These are phyloP conservation scores for Cyprinella venusta DNA, from an alignment of 2,797 vertebrate genomes.

Conservation along the genomic window DNA sequence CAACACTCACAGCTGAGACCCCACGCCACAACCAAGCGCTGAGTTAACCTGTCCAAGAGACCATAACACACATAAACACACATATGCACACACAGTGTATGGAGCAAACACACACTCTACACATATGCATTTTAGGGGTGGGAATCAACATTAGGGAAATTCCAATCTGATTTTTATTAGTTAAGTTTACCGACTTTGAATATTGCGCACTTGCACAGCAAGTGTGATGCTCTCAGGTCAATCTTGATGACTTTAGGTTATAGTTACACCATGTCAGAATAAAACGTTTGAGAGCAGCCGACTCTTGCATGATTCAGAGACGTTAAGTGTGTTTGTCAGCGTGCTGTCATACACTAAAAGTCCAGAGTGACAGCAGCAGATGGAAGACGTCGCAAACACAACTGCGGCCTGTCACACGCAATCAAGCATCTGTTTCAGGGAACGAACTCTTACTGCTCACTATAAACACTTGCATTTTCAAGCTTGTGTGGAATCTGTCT, in stretches of 20 bases:
- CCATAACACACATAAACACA: neutral
- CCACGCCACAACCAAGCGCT: conserved; percentile 34
- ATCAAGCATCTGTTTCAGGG: conserved; percentile 48
- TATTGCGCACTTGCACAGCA: neutral
- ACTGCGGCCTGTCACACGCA: conserved; percentile 56
- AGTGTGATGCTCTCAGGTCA: conserved; percentile 8
- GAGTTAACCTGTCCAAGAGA: conserved; percentile 36
- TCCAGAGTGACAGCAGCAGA: conserved; percentile 58
- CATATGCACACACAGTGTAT: neutral
- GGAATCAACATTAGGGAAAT: neutral
- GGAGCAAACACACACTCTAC: conserved; percentile 2
- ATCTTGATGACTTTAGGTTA: conserved; percentile 5
- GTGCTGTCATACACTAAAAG: conserved; percentile 45
- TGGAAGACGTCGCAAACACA: conserved; percentile 56
- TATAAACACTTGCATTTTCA: conserved; percentile 23
- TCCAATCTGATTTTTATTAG: neutral
- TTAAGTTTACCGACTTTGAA: neutral
- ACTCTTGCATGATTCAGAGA: conserved; percentile 16
- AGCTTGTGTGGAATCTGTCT: neutral
- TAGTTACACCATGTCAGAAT: neutral
- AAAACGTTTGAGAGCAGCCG: neutral
- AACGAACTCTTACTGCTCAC: conserved; percentile 15
- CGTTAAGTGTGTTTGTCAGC: conserved; percentile 49
- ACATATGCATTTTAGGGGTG: neutral
- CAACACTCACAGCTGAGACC: conserved; percentile 61